These are phyloP conservation scores for Horisme vitalbata DNA, from an alignment of 2,888 invertebrate genomes.

Conservation along the genomic window DNA sequence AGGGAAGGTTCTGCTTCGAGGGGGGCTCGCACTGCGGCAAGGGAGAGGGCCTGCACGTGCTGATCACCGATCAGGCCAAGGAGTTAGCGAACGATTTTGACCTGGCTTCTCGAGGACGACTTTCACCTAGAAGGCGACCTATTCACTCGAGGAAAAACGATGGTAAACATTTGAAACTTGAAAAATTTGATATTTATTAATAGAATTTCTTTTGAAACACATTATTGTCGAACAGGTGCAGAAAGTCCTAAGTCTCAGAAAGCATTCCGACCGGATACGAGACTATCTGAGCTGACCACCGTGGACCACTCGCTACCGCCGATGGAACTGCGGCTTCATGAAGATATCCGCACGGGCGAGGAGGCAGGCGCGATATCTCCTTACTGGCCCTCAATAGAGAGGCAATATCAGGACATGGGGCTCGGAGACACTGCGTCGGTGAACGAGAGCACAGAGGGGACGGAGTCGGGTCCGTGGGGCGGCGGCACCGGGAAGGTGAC, in stretches of 20 bases:
- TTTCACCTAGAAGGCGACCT: conserved; percentile 80
- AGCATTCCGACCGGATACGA: conserved; percentile 72
- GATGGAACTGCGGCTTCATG: conserved; percentile 60
- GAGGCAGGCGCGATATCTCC: conserved; percentile 83
- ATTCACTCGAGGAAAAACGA: conserved; percentile 49
- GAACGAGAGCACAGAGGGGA: conserved; percentile 48
- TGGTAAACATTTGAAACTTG: conserved; percentile 31
- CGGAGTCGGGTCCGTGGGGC: conserved; percentile 52
- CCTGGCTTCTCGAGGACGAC: conserved; percentile 87
- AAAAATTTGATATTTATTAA: not conserved
- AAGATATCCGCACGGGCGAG: conserved; percentile 53
- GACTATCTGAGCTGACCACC: conserved; percentile 77
- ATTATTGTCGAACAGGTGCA: conserved; percentile 37
- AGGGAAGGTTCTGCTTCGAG: conserved; percentile 94
- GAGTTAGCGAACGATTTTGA: conserved; percentile 87
- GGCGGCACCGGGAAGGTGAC: conserved; percentile 67
- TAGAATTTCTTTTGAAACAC: not conserved
- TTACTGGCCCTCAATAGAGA: conserved; percentile 84
- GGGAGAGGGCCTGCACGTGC: conserved; percentile 90
- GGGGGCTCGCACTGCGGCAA: conserved; percentile 93
- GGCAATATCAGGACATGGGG: conserved; percentile 76
- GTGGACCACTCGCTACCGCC: conserved; percentile 71
- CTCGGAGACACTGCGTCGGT: conserved; percentile 63
- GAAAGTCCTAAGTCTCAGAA: conserved; percentile 60
- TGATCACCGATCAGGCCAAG: conserved; percentile 89